phyloP scores from a whole-genome alignment of 2,888 invertebrate species.

The Meloe dianella region DNA sequence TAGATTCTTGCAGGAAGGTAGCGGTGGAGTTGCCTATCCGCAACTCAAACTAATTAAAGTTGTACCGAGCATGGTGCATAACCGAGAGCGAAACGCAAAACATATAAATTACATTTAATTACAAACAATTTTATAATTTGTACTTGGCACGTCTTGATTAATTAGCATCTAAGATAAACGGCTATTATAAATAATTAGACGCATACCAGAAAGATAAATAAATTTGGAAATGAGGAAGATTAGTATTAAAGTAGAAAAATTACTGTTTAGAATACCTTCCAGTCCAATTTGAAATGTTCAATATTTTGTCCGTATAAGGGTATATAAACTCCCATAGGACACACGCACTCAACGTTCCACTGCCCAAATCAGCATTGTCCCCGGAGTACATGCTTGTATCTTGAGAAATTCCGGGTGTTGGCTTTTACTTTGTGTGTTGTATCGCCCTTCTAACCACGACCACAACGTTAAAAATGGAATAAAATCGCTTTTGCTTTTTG shows the following conservation, averaged over 20 bases:
- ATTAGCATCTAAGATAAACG: conserved; percentile 58
- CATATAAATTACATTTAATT: conserved; percentile 61
- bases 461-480: conserved; percentile 22
- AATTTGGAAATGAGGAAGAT: conserved; percentile 26
- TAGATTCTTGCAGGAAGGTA: conserved; percentile 21
- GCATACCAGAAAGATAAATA: conserved; percentile 50
- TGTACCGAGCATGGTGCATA: conserved; percentile 55
- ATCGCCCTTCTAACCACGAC: conserved; percentile 1
- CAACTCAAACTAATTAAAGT: conserved; percentile 53
- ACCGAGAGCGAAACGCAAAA: conserved; percentile 53
- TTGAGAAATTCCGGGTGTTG: conserved; percentile 54
- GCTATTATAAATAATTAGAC: conserved; percentile 56
- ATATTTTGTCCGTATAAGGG: conserved; percentile 50
- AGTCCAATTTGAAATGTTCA: conserved; percentile 51
- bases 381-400: conserved; percentile 52
- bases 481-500: conserved; percentile 1
- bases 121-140: conserved; percentile 61
- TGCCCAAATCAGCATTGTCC: conserved; percentile 57
- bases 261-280: conserved; percentile 15
- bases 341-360: conserved; percentile 54
- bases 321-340: conserved; percentile 48
- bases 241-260: conserved; percentile 35
- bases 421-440: conserved; percentile 44
- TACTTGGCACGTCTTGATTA: conserved; percentile 58
- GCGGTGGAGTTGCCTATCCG: conserved; percentile 26